Evolutionary conservation across 2,113 vertebrate genomes (phyloP).

Genomic region (Perca flavescens): DNA sequence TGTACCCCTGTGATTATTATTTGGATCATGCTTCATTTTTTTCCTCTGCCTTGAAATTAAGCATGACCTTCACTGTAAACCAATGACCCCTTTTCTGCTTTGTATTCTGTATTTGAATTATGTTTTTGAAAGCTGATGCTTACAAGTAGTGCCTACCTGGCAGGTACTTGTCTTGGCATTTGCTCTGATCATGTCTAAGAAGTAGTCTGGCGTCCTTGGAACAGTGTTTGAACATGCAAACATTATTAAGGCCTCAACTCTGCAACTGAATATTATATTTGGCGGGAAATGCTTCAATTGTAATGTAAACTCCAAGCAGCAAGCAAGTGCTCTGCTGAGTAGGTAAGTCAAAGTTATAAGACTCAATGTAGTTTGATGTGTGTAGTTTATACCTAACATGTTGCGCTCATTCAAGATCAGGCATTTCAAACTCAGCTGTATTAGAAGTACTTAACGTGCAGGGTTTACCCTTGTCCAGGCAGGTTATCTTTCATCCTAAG

Average conservation of each 20-base stretch:
- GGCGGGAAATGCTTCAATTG: background rate
- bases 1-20: background rate
- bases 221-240: background rate
- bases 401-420: background rate
- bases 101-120: background rate
- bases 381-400: too few relatives aligned
- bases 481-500: too few relatives aligned
- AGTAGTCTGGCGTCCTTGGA: background rate
- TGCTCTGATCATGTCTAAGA: background rate
- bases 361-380: background rate
- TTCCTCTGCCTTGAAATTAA: background rate
- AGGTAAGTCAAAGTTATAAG: background rate
- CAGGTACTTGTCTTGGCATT: constrained; percentile 1
- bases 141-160: background rate
- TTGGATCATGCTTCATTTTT: background rate
- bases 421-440: background rate
- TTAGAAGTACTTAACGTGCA: background rate
- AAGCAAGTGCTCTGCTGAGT: background rate
- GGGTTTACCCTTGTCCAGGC: too few relatives aligned
- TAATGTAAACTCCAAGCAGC: background rate
- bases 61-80: background rate
- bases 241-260: background rate
- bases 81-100: background rate
- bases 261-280: background rate
- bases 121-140: constrained; percentile 3